Percentiles rank a stretch among this genome's conserved stretches.
phyloP scores from a whole-genome alignment of 1,140 invertebrate species.

The Geopemphigus sp. region DNA sequence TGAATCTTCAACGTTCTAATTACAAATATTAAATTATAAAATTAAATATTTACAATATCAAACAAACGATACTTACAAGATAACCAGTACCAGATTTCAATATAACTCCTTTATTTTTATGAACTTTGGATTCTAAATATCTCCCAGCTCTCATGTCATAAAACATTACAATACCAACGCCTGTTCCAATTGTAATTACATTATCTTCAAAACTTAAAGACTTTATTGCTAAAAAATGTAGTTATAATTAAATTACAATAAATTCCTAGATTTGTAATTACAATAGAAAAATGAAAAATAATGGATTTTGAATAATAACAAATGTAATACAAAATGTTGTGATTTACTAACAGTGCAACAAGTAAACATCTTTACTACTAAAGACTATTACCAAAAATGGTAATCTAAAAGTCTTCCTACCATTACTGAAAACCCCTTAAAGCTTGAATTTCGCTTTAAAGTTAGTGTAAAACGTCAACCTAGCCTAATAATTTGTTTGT shows the following conservation, averaged over 20 bases:
- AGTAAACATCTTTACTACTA: no score
- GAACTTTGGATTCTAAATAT: constrained; percentile 86
- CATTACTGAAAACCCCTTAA: no score
- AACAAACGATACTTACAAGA: constrained; percentile 66
- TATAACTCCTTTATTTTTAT: constrained; percentile 81
- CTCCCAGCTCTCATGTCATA: constrained; percentile 88
- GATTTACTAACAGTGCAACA: background rate
- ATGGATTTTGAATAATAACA: background rate
- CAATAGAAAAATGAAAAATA: background rate
- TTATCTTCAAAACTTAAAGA: constrained; percentile 87
- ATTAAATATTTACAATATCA: background rate
- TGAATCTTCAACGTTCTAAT: constrained; percentile 73
- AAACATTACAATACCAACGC: constrained; percentile 86
- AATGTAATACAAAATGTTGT: background rate
- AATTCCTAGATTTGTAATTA: background rate
- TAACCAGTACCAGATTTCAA: constrained; percentile 85
- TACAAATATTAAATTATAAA: constrained; percentile 50
- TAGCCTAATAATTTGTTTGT: no score
- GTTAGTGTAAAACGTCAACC: no score
- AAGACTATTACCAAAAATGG: no score
- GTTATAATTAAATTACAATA: no score
- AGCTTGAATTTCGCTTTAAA: no score
- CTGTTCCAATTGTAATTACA: constrained; percentile 89
- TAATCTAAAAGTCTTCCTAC: no score
- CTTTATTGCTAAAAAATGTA: constrained; percentile 64